Evolutionary conservation across 2,113 vertebrate species (phyloP).

Genomic region (Chaetorhynchus papuensis): DNA sequence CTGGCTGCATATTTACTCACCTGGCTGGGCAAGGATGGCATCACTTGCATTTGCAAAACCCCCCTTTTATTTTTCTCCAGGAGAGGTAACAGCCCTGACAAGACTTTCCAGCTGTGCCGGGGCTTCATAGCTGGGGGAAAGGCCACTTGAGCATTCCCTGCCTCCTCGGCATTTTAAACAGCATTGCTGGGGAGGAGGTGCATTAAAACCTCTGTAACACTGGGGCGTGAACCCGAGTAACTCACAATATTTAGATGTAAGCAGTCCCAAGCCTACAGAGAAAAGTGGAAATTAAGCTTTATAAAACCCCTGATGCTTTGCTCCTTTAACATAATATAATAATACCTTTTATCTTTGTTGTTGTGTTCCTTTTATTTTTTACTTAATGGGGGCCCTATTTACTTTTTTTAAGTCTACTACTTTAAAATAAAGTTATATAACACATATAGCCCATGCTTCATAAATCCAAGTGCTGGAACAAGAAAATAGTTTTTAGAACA

Average conservation of each 20-base stretch:
- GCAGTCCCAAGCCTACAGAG: background rate
- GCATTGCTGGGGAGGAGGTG: background rate
- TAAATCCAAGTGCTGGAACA: slow-evolving; percentile 18
- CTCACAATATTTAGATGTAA: background rate
- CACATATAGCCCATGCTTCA: background rate
- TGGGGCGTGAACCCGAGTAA: background rate
- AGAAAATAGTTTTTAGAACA: background rate
- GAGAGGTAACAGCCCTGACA: background rate
- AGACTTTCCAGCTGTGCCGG: background rate
- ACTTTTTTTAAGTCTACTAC: background rate
- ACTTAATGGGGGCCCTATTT: background rate
- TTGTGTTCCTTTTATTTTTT: background rate
- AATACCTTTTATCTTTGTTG: background rate
- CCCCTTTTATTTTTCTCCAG: background rate
- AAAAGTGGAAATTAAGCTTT: background rate
- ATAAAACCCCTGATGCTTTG: background rate
- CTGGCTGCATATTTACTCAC: background rate
- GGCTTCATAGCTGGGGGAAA: background rate
- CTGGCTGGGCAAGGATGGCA: background rate
- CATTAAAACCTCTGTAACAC: background rate
- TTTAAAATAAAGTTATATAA: background rate
- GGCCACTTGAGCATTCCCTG: background rate
- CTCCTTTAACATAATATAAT: background rate
- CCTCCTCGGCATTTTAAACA: background rate
- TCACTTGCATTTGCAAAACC: background rate